phyloP scores from a whole-genome alignment of 1,140 invertebrate genomes.

The Monomorium pharaonis region DNA sequence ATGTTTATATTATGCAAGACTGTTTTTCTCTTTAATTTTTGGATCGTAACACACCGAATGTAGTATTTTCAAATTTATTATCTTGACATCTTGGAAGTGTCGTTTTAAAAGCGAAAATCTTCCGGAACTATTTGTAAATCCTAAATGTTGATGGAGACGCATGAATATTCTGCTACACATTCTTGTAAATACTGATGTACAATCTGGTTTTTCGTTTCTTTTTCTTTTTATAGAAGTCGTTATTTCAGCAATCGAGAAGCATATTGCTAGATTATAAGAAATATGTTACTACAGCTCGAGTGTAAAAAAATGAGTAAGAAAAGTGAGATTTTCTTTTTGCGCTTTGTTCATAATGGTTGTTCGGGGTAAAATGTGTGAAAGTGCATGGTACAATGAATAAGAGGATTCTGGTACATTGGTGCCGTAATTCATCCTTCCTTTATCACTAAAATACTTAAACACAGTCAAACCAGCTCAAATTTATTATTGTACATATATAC shows the following conservation, averaged over 20 bases:
- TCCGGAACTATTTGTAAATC: constrained; percentile 68
- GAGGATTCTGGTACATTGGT: constrained; percentile 48
- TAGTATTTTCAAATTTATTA: constrained; percentile 40
- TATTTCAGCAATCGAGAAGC: constrained; percentile 66
- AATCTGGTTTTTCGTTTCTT: constrained; percentile 68
- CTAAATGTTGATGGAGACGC: constrained; percentile 55
- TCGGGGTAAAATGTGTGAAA: constrained; percentile 51
- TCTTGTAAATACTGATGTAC: constrained; percentile 78
- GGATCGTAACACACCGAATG: neutral
- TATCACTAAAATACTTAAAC: constrained; percentile 81
- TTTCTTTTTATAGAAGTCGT: constrained; percentile 65
- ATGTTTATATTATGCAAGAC: constrained; percentile 46
- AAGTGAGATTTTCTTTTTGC: constrained; percentile 23
- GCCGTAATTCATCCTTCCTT: constrained; percentile 80
- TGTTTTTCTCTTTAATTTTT: neutral
- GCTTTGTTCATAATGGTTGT: constrained; percentile 62
- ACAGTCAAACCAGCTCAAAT: constrained; percentile 84
- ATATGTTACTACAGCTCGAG: constrained; percentile 55
- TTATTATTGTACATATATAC: constrained; percentile 85
- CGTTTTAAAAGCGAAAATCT: constrained; percentile 38
- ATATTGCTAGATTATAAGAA: constrained; percentile 53
- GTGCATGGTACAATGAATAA: constrained; percentile 37
- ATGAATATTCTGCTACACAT: constrained; percentile 22
- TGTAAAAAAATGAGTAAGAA: constrained; percentile 36
- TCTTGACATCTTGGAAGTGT: constrained; percentile 36